Evolutionary conservation across 2,888 invertebrate species (phyloP).

Genomic region (Cepaea hortensis): DNA sequence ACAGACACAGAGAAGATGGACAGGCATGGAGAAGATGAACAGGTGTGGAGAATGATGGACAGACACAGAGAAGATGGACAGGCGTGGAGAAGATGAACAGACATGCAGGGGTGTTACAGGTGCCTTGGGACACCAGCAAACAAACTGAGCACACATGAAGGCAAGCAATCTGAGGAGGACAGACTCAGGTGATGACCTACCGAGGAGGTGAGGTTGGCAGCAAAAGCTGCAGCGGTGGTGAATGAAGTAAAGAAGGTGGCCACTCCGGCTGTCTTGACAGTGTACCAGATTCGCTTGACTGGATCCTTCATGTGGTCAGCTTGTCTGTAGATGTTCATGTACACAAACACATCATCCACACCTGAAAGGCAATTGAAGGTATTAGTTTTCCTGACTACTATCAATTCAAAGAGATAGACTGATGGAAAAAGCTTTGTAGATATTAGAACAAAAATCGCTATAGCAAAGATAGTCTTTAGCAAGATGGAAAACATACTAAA

Average conservation of each 20-base stretch:
- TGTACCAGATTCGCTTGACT: slow-evolving; percentile 63
- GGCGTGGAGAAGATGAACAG: too few species aligned
- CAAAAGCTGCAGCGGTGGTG: slow-evolving; percentile 74
- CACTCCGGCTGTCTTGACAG: slow-evolving; percentile 68
- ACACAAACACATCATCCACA: slow-evolving; percentile 74
- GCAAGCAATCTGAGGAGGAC: not conserved
- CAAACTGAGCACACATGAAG: not conserved
- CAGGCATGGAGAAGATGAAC: too few species aligned
- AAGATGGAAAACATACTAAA: too few species aligned
- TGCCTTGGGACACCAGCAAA: not conserved
- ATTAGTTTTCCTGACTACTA: not conserved
- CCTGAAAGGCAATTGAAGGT: slow-evolving; percentile 60
- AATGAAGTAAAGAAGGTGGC: slow-evolving; percentile 74
- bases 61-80: too few species aligned
- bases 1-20: too few species aligned
- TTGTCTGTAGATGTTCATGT: slow-evolving; percentile 73
- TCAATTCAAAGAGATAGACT: not conserved
- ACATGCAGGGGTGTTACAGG: too few species aligned
- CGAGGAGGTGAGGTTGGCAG: slow-evolving; percentile 72
- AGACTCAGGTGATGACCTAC: slow-evolving; percentile 57
- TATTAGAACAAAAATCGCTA: too few species aligned
- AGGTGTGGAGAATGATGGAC: too few species aligned
- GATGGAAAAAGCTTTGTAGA: not conserved
- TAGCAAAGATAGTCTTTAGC: too few species aligned
- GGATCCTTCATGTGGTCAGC: slow-evolving; percentile 61